A percentile compares a stretch with the other conserved stretches of the same genome.
These are phyloP conservation scores for Empidonax traillii DNA, from an alignment of 2,113 vertebrate genomes.

Conservation along the genomic window DNA sequence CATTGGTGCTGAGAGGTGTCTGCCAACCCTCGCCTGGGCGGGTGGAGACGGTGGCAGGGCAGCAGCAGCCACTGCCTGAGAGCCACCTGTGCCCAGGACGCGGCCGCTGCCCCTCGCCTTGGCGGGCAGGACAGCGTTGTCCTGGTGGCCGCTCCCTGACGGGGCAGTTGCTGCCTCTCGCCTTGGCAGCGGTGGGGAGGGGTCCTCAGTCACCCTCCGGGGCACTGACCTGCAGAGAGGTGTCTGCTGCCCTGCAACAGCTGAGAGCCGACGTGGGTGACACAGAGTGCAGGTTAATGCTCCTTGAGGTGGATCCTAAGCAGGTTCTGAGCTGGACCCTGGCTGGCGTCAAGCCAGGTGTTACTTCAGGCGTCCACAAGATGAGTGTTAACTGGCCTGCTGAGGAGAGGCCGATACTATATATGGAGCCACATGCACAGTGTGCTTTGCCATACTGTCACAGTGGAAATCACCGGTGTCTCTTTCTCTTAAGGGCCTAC, in stretches of 20 bases:
- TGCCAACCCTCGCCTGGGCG: background rate
- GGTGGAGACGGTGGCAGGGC: background rate
- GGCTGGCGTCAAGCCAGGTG: no score
- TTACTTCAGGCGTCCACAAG: accelerated
- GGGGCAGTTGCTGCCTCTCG: background rate
- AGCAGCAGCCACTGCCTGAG: background rate
- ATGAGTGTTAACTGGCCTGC: background rate
- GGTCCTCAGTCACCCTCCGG: accelerated
- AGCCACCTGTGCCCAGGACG: background rate
- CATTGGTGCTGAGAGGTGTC: background rate
- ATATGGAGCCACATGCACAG: accelerated
- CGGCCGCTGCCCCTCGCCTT: background rate
- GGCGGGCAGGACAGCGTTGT: background rate
- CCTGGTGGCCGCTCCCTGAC: background rate
- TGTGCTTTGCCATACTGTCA: background rate
- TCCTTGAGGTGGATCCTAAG: no score
- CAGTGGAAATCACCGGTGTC: background rate
- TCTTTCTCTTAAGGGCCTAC: background rate
- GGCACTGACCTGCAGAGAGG: background rate
- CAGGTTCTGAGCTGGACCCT: background rate
- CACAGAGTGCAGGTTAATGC: accelerated
- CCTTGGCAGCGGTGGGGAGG: background rate
- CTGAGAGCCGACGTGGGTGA: accelerated
- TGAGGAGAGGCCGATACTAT: background rate
- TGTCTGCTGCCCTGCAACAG: background rate